Evolutionary conservation across 2,888 invertebrate genomes (phyloP), one percentile per base, ranked within the genome.

Genomic region (Eupithecia subfuscata): DNA sequence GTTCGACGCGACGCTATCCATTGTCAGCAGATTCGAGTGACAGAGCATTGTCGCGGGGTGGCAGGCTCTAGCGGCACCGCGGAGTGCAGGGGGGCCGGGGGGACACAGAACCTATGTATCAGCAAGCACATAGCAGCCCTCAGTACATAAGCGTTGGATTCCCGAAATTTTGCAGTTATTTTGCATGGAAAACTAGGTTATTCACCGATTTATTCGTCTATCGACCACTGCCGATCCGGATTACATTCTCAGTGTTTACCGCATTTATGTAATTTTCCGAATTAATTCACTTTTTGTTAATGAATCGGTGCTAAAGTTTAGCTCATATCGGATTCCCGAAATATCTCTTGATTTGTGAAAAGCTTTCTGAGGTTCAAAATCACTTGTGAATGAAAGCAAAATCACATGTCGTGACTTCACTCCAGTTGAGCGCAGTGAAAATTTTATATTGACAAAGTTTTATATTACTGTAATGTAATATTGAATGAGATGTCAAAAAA

Each of bases 101-200:
- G 88, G 88, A 91, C 90, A 93, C 89, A 92, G 91, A 92, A 90
- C 84, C 91, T 89, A 92, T 92, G 91, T 92, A 92, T 91, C 92
- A 92, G 90, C 89, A 92, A 92, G 90, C 89, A 92, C 88, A 92
- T 92, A 90, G 86, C 86, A 87, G 85, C 85, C 87, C 87, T 87
- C 88, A 89, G 89, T 87, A 92, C 85, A 91, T 92, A 92, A 84
- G 83, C 86, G 88, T 82, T 87, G 87, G 87, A 89, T 88, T 88
- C 91, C 94, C 94, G 93, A 95, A 93, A 94, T 91, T 94, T 94
- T 93, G 93, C 93, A 93, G 93, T 91, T 94, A 94, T 94, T 94
- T 92, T 92, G 92, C 92, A 91, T 91, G 90, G 92, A 90, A 94
- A 94, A 94, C 94, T 95, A 94, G 94, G 94, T 94, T 95, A 94